A percentile compares a stretch with the other conserved stretches of the same genome.
Conservation (phyloP, 2,888 invertebrate genomes). For the Orchesella flavescens region DNA sequence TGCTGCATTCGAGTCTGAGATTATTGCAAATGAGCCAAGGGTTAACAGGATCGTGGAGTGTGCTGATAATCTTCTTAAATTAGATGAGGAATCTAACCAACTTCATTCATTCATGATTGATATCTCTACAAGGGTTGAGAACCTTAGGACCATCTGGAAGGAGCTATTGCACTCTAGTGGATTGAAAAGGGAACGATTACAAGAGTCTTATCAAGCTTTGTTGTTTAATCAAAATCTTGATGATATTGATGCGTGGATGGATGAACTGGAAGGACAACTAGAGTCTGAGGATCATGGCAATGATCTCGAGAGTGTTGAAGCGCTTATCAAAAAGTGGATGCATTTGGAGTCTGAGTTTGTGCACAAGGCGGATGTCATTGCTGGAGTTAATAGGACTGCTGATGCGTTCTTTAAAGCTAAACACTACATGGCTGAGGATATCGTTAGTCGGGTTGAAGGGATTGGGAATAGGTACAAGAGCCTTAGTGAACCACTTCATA, state of each 20-base stretch:
- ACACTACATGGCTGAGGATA: slow-evolving; percentile 93
- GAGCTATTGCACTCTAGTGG: not conserved
- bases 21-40: slow-evolving; percentile 90
- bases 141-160: slow-evolving; percentile 4
- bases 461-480: slow-evolving; percentile 83
- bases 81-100: not conserved
- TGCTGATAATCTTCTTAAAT: slow-evolving; percentile 81
- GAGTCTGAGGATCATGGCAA: slow-evolving; percentile 87
- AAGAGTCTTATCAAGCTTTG: slow-evolving; percentile 92
- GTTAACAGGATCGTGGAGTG: slow-evolving; percentile 87
- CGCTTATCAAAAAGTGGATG: slow-evolving; percentile 79
- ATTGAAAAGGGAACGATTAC: slow-evolving; percentile 79
- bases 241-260: slow-evolving; percentile 95
- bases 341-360: slow-evolving; percentile 89
- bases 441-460: slow-evolving; percentile 82
- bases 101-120: not conserved
- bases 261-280: slow-evolving; percentile 86
- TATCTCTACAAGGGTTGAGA: slow-evolving; percentile 4
- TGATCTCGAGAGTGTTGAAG: slow-evolving; percentile 89
- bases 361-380: slow-evolving; percentile 88
- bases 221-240: slow-evolving; percentile 91
- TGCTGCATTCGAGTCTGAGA: slow-evolving; percentile 94
- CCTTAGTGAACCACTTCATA: slow-evolving; percentile 91
- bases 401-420: slow-evolving; percentile 84
- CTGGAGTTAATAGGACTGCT: slow-evolving; percentile 85